Base-by-base conservation (phyloP, 2,797 vertebrate species). In the Molossus molossus region DNA sequence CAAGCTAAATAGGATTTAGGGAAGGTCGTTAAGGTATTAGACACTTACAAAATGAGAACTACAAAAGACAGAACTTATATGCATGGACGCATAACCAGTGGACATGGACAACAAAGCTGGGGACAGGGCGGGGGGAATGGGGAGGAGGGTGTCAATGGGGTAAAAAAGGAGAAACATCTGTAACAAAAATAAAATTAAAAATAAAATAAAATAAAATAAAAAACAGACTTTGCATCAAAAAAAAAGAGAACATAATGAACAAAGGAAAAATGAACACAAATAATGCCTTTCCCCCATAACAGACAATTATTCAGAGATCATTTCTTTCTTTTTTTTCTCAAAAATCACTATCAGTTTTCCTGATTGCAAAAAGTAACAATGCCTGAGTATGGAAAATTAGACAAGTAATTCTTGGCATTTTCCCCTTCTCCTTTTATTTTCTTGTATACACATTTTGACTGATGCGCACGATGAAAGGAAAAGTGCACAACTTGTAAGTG, bases 181-280 rank as follows among this genome's bases (percentile, higher is more conserved):
- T 33, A 33, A 33, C 33, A 33, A 33, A 33, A 33, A 33, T 33
- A 33, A 33, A 33, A 33, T 33, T 33, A 33, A 33, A 33, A 33
- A 33, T 33, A 33, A 33, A 33, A 3, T 33, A 33, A 33, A 33
- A 33, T 33, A 2, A 33, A 33, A 33, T 33, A 33, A 33, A 33
- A 33, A 33, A 33, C 33, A 33, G 33, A 33, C 33, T 33, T 33
- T 33, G 33, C 33, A 33, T 33, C 1, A 83, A 45, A 83, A 87
- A 83, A 45, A 87, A 33, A 33, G 3, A 33, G 45, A 73, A 12
- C 40, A n/a, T 53, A 21, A 80, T 15, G 65, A 67, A 48, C 25
- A 73, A 94, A 92, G 73, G 20, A 89, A 95, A 20, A 77, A 82
- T 53, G 7, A 86, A 6, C 90, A 18, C 9, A 81, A 75, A 18